Evolutionary conservation across 2,888 invertebrate species (phyloP).

Genomic region (Epicampocera succincta): DNA sequence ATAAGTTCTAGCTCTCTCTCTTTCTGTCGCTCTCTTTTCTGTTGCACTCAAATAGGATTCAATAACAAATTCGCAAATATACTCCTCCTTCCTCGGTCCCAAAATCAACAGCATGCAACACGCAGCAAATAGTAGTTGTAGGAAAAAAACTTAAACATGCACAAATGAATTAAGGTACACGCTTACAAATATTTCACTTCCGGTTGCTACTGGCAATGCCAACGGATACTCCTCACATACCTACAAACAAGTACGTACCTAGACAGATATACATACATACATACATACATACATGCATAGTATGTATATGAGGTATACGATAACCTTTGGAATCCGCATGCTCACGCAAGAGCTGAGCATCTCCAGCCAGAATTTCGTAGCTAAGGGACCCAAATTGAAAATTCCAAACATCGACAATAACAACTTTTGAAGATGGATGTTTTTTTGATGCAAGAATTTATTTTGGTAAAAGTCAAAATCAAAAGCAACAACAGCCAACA

Average conservation of each 20-base stretch:
- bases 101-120: conserved; percentile 16
- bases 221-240: conserved; percentile 13
- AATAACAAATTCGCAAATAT: conserved; percentile 32
- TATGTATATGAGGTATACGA: too few species aligned
- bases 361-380: conserved; percentile 50
- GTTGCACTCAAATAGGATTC: conserved; percentile 22
- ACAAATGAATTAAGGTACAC: conserved; percentile 25
- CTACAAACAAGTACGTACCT: conserved; percentile 5
- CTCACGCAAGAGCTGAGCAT: conserved; percentile 8
- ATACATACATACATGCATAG: too few species aligned
- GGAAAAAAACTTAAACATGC: conserved; percentile 20
- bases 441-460: conserved; percentile 41
- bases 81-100: conserved; percentile 48
- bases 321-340: not conserved
- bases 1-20: conserved; percentile 1
- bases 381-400: conserved; percentile 64
- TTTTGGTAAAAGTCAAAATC: conserved; percentile 55
- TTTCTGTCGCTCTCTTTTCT: conserved; percentile 39
- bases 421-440: conserved; percentile 63
- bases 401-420: conserved; percentile 63
- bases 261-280: conserved; percentile 24
- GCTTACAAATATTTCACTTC: conserved; percentile 67
- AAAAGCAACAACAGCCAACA: too few species aligned
- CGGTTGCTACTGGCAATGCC: conserved; percentile 71
- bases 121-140: conserved; percentile 5